These are phyloP conservation scores for Polypedilum pembai DNA, from an alignment of 1,140 invertebrate genomes.

Conservation along the genomic window DNA sequence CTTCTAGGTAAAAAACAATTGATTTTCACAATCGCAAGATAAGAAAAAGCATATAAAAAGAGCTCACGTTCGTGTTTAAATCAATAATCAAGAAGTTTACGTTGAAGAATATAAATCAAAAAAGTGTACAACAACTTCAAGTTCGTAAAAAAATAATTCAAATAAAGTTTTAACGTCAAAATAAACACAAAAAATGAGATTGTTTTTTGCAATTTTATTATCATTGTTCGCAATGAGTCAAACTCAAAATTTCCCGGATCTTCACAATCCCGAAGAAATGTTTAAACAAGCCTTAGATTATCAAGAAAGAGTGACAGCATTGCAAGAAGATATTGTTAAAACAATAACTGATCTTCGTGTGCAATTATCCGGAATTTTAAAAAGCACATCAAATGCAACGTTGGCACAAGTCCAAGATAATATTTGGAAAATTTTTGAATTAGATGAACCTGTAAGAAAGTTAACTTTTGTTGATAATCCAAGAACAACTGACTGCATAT, in stretches of 20 bases:
- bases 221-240: not conserved
- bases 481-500: not conserved
- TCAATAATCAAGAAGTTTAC: not conserved
- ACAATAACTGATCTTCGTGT: not conserved
- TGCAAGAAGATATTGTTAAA: not conserved
- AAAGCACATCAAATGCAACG: not conserved
- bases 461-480: not conserved
- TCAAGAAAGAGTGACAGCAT: not conserved
- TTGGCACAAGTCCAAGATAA: not conserved
- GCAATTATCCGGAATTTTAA: not conserved
- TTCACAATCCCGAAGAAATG: not conserved
- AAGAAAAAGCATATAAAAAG: not conserved
- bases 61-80: constrained; percentile 4
- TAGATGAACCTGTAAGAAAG: not conserved
- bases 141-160: not conserved
- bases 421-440: not conserved
- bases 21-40: not conserved
- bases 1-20: too few relatives aligned
- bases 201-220: not conserved
- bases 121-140: not conserved
- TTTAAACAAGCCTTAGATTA: not conserved
- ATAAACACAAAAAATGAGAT: not conserved
- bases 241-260: not conserved
- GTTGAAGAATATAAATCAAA: not conserved
- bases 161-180: not conserved